Evolutionary conservation across 2,888 invertebrate genomes (phyloP).

Genomic region (Pandemis heparana): DNA sequence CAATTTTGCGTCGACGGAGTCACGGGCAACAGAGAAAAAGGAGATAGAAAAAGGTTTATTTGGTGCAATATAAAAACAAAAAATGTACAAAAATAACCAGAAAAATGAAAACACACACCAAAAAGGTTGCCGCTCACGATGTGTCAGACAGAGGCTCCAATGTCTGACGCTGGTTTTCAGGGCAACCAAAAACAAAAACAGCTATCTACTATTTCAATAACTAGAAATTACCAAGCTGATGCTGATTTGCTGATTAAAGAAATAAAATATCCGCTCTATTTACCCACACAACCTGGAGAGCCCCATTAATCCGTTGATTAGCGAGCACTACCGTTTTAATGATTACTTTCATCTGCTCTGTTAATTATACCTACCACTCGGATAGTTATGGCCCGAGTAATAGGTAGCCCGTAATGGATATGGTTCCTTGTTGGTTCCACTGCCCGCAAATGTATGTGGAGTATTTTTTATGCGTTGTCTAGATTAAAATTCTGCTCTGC

Average conservation of each 20-base stretch:
- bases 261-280: slow-evolving; percentile 43
- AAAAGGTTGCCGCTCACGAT: no score
- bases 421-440: slow-evolving; percentile 50
- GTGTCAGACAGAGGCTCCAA: no score
- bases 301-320: slow-evolving; percentile 73
- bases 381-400: slow-evolving; percentile 58
- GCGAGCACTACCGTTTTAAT: slow-evolving; percentile 72
- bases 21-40: no score
- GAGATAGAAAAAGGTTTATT: no score
- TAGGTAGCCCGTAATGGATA: slow-evolving; percentile 65
- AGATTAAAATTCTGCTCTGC: neutral
- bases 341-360: slow-evolving; percentile 66
- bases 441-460: slow-evolving; percentile 19
- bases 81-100: no score
- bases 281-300: slow-evolving; percentile 29
- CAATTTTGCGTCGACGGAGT: no score
- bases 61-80: no score
- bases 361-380: slow-evolving; percentile 67
- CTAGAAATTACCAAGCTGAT: neutral
- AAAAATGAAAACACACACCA: no score
- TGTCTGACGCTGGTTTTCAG: no score
- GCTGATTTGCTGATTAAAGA: neutral
- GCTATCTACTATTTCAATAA: no score
- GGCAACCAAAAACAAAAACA: no score
- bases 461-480: neutral